Base-by-base conservation (phyloP, 1,140 invertebrate species). In the Hypsibius dujardini region DNA sequence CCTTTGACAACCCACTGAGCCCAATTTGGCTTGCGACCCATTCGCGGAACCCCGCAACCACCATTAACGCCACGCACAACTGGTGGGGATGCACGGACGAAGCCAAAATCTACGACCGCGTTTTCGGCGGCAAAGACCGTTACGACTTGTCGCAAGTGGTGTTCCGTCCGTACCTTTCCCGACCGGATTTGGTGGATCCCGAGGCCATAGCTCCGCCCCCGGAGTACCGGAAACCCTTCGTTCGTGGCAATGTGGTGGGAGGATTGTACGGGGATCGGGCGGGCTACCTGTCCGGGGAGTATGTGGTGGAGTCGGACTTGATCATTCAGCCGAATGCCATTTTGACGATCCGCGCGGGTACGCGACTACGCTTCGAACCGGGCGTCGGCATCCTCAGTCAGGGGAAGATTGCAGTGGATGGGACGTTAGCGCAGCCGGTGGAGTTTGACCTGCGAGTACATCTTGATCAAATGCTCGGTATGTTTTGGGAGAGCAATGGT, bases 11-110 rank as follows among this genome's bases (percentile, higher is more conserved):
- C 82, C 87, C 86, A 0, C 85, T 88, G 70, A 92, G 91, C 15
- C 85, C 84, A 71, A 98, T 90, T 77, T 95, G 98, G 82, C 87
- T 99, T 69, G 92, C 91, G 1, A 94, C 91, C 1, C 94, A 98
- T 77, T 81, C 97, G 1, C 86, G 89, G 75, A 92, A 96, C 78
- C 94, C 95, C 76, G 93, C 90, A 74, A 87, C 90, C 79, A 82
- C 86, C n/a, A 88, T 98, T 3, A 90, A 96, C 78, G 94, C 90
- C 73, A 90, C 90, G 1, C 89, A 85, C 75, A 98, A 98, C 77
- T 98, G 92, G 89, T 84, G 97, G 73, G 91, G 92, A 15, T 87
- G 76, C 67, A 73, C 74, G 45, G 84, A 87, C 73, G 90, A 92
- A 77, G 83, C 84, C 67, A 83, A 84, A 76, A 87, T 94, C 71